Base-by-base conservation (phyloP, 2,888 invertebrate genomes). In the Amitus sp. region DNA sequence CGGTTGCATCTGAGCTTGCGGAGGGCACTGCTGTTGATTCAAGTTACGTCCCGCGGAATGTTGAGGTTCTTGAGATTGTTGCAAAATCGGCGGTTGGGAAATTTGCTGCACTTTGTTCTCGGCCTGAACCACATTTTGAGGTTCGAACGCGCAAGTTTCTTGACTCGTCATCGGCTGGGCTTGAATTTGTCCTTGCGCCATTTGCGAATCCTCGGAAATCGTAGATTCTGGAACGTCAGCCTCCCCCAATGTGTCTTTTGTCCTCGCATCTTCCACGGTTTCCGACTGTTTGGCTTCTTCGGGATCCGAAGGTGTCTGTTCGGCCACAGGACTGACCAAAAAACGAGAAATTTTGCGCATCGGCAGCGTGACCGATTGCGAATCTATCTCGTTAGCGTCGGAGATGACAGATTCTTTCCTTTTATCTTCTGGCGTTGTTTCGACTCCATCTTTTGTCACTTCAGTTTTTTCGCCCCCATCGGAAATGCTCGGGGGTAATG, bases 281-380 rank as follows among this genome's bases (percentile, higher is more conserved):
- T 46, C 45, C 15, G 13, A 7, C 33, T 2, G 19, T 19, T 47
- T 33, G 2, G 30, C 15, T 12, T 12, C 42, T 10, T 18, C 18
- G 13, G 13, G 6, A 7, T 46, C 46, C 17, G 30, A 46, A 4
- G 17, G 5, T 20, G 85, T 79, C 67, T 84, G 86, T 74, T 89
- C 89, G 27, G 90, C 85, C 1, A 93, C 92, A 17, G 93, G 92
- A 79, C 92, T 93, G 69, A 93, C 92, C 77, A 92, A 86, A 83
- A 93, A 93, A 55, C 93, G 84, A 23, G 93, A 93, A 71, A 93
- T 90, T 79, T 93, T 93, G 58, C 92, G 84, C 18, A 28, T 55
- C 3, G 87, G 70, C 9, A 74, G 87, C 6, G 85, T 64, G 1
- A 69, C 57, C 13, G 73, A 52, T 30, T 72, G 74, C 17, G 60